Evolutionary conservation across 2,113 vertebrate species (phyloP), one percentile per base, ranked within the genome.

Genomic region (Oncorhynchus gorbuscha): DNA sequence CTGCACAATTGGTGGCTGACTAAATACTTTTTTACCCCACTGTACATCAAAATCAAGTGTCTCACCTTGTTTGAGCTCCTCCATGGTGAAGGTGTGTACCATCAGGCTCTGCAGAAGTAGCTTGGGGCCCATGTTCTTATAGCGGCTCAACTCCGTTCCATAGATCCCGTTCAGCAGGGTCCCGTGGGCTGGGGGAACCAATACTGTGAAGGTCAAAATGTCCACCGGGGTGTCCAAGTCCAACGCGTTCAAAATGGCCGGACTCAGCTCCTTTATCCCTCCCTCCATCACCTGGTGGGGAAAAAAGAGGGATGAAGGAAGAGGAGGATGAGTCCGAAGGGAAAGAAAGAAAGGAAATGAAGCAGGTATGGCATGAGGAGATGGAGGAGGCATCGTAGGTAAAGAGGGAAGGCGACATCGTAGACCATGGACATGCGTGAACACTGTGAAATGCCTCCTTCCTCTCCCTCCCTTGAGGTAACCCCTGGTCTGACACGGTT

Each of bases 201-300:
- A 0, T 76, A 91, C 74, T 0, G 80, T 90, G 76, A 93, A 88
- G 32, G 85, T 92, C 62, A 92, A 51, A 4, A 49, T 5, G 28
- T 86, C 85, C 1, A 51, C 32, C 0, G 88, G 91, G 8, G 81
- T 58, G 1, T 92, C 89, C 64, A 92, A 69, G 79, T 93, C 92
- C 22, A 86, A 78, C 0, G 73, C 87, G 1, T 89, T 77, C 70
- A 92, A 79, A 1, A 77, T n/a, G 49, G 79, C 83, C 1, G 78
- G 90, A 8, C 84, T 91, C 28, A 84, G 75, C 59, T 87, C 80
- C 7, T 49, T 80, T 1, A 76, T 35, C 18, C 89, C 87, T 9
- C 91, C 91, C 81, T 95, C 92, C 70, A 74, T 79, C 68, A 92
- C 75, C 91, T 93, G 4, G 76, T 28, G 35, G 55, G 71, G n/a